A percentile compares a stretch with the other conserved stretches of the same genome.
These are phyloP conservation scores for Alauda arvensis DNA, from an alignment of 2,797 vertebrate genomes.

Conservation along the genomic window DNA sequence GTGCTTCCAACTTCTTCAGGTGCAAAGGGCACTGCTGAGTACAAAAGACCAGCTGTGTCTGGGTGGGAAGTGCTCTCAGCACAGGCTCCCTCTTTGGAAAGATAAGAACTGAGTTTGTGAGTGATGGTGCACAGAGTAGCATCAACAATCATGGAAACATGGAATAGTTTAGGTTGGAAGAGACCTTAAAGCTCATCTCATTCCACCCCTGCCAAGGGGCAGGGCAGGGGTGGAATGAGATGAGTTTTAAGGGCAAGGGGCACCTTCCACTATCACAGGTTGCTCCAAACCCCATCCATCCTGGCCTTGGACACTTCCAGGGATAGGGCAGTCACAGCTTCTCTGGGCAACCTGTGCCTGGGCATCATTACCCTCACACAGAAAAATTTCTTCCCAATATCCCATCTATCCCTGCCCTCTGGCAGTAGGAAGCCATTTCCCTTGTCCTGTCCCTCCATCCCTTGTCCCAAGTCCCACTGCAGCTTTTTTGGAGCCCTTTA, in stretches of 20 bases:
- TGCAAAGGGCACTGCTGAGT: neutral
- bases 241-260: neutral
- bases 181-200: neutral
- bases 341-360: neutral
- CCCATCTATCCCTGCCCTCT: neutral
- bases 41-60: rapidly evolving
- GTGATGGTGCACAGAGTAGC: neutral
- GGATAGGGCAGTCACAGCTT: neutral
- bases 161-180: neutral
- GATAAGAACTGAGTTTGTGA: neutral
- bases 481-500: neutral
- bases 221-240: too few relatives aligned
- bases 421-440: neutral
- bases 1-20: neutral
- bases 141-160: neutral
- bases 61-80: neutral
- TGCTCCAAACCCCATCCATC: neutral
- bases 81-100: neutral
- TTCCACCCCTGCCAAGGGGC: neutral
- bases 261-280: neutral
- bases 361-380: rapidly evolving
- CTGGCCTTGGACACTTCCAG: neutral
- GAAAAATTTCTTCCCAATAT: neutral
- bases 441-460: neutral
- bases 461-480: neutral